phyloP scores from a whole-genome alignment of 2,113 vertebrate genomes.

The Saccopteryx leptura region DNA sequence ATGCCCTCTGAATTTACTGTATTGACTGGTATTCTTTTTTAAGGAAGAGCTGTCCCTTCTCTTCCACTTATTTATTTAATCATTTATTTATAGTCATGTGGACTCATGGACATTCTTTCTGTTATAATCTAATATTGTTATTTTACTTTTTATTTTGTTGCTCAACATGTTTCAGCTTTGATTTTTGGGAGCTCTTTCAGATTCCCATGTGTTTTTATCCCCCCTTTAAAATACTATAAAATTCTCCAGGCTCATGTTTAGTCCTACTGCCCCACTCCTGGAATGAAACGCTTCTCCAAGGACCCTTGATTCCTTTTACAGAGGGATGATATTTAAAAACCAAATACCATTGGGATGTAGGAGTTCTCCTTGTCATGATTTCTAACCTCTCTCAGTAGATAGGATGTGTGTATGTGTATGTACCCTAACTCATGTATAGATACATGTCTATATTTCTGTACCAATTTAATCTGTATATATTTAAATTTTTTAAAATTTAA shows the following conservation, averaged over 20 bases:
- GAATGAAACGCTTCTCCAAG: slow-evolving; percentile 2
- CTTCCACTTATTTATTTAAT: background rate
- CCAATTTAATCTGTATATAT: background rate
- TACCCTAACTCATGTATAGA: background rate
- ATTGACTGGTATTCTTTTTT: background rate
- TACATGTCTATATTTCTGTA: background rate
- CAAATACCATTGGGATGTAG: background rate
- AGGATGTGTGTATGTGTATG: background rate
- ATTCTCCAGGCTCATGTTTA: background rate
- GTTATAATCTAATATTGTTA: slow-evolving; percentile 3
- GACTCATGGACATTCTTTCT: background rate
- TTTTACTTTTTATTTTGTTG: background rate
- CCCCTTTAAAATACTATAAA: background rate
- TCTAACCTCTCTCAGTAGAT: background rate
- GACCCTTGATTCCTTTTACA: background rate
- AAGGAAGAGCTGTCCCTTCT: background rate
- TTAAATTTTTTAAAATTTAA: background rate
- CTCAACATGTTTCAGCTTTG: slow-evolving; percentile 16
- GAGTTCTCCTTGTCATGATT: background rate
- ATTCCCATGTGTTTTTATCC: background rate
- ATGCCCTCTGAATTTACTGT: background rate
- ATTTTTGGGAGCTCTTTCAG: background rate
- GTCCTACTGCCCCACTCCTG: background rate
- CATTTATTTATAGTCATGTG: background rate
- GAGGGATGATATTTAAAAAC: slow-evolving; percentile 9